Evolutionary conservation across 2,113 vertebrate species (phyloP).

Genomic region (Clarias gariepinus): DNA sequence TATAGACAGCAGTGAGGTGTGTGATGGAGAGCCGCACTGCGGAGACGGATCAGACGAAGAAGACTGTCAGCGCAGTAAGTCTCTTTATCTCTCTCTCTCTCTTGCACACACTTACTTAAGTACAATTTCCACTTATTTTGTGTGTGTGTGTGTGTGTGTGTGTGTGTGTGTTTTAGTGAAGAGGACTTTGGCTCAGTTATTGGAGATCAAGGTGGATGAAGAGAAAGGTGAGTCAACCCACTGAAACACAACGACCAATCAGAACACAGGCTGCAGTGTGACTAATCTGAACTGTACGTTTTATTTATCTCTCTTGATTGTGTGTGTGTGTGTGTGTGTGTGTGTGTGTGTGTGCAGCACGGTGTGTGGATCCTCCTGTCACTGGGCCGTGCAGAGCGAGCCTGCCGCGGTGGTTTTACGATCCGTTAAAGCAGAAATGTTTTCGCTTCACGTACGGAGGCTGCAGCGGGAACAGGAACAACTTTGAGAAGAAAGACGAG

Average conservation of each 20-base stretch:
- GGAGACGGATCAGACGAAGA: constrained; percentile 76
- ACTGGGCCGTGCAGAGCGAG: constrained; percentile 80
- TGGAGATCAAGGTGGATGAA: background rate
- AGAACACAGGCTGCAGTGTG: background rate
- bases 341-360: constrained; percentile 64
- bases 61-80: constrained; percentile 68
- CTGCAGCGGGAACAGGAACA: constrained; percentile 85
- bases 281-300: background rate
- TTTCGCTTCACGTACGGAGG: constrained; percentile 85
- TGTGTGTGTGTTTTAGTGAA: constrained; percentile 17
- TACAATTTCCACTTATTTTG: too few species aligned
- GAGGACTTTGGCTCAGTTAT: constrained; percentile 7
- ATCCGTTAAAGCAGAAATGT: constrained; percentile 78
- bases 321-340: background rate
- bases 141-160: constrained; percentile 3
- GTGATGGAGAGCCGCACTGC: constrained; percentile 82
- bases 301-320: background rate
- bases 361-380: constrained; percentile 81
- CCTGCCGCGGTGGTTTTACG: constrained; percentile 85
- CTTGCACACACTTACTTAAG: background rate
- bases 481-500: constrained; percentile 73
- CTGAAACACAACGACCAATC: background rate
- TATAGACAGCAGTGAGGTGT: constrained; percentile 80
- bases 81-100: background rate
- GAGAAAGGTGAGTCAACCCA: background rate